phyloP scores from a whole-genome alignment of 2,888 invertebrate genomes.

The Drosophila atripex region DNA sequence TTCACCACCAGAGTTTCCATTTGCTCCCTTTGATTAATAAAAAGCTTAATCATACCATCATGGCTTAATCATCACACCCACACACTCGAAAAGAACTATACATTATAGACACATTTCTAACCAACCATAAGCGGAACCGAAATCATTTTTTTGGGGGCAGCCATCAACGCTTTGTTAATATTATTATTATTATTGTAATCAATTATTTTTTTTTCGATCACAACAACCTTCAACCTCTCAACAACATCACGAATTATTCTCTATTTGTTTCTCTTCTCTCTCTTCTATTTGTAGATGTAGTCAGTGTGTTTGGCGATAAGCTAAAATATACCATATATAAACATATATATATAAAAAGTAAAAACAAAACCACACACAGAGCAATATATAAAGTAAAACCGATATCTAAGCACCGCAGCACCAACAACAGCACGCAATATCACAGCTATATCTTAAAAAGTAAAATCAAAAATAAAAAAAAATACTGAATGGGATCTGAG shows the following conservation, averaged over 20 bases:
- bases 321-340: slow-evolving; percentile 76
- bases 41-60: slow-evolving; percentile 31
- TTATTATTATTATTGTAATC: slow-evolving; percentile 21
- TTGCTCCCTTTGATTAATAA: slow-evolving; percentile 15
- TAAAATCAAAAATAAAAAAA: slow-evolving; percentile 24
- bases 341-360: slow-evolving; percentile 53
- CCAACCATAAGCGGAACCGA: slow-evolving; percentile 22
- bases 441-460: slow-evolving; percentile 51
- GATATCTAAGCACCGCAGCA: slow-evolving; percentile 67
- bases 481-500: slow-evolving; percentile 40
- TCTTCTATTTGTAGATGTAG: slow-evolving; percentile 90
- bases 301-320: slow-evolving; percentile 94
- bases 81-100: slow-evolving; percentile 1
- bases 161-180: slow-evolving; percentile 33
- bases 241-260: slow-evolving; percentile 64
- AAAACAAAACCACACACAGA: slow-evolving; percentile 60
- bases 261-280: slow-evolving; percentile 71
- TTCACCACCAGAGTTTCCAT: slow-evolving; percentile 18
- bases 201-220: slow-evolving; percentile 44
- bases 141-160: slow-evolving; percentile 14
- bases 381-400: slow-evolving; percentile 68
- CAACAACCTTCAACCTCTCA: slow-evolving; percentile 40
- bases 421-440: slow-evolving; percentile 73
- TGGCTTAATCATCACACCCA: slow-evolving; percentile 1
- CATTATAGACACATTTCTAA: slow-evolving; percentile 20